Conservation (phyloP, 2,888 invertebrate species). For the Sesia apiformis region DNA sequence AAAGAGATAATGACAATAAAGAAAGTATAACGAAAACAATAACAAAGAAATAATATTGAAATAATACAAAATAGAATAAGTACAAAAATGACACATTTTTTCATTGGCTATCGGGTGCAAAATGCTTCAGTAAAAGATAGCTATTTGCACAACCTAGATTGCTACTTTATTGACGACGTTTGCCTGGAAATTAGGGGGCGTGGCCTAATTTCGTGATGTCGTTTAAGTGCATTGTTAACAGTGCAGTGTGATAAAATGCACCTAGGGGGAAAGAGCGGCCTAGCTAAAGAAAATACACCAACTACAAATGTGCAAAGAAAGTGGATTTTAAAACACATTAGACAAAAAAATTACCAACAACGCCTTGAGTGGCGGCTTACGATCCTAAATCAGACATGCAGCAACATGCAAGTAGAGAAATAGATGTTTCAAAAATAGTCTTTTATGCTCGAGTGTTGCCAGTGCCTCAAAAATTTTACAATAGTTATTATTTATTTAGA, state of each 20-base stretch:
- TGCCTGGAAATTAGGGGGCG: too few species aligned
- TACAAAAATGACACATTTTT: too few species aligned
- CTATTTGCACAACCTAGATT: too few species aligned
- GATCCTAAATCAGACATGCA: slow-evolving; percentile 71
- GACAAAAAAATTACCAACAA: slow-evolving; percentile 63
- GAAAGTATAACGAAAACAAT: too few species aligned
- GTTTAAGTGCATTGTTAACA: too few species aligned
- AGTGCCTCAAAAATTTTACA: slow-evolving; percentile 15
- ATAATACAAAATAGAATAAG: too few species aligned
- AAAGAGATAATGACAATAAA: too few species aligned
- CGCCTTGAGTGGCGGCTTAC: slow-evolving; percentile 66
- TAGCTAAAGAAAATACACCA: slow-evolving; percentile 70
- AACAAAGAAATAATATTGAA: too few species aligned
- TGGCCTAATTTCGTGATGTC: too few species aligned
- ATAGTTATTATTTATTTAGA: slow-evolving; percentile 4
- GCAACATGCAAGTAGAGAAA: slow-evolving; percentile 71
- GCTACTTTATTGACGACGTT: too few species aligned
- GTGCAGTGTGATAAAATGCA: slow-evolving; percentile 72
- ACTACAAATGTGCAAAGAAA: slow-evolving; percentile 73
- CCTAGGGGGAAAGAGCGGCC: slow-evolving; percentile 68
- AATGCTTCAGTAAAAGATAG: too few species aligned
- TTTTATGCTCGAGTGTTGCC: slow-evolving; percentile 43
- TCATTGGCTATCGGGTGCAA: too few species aligned
- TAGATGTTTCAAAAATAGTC: slow-evolving; percentile 39
- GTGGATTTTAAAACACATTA: slow-evolving; percentile 60